These are phyloP conservation scores for Pilophorus perplexus DNA, from an alignment of 2,888 invertebrate genomes.

Conservation along the genomic window DNA sequence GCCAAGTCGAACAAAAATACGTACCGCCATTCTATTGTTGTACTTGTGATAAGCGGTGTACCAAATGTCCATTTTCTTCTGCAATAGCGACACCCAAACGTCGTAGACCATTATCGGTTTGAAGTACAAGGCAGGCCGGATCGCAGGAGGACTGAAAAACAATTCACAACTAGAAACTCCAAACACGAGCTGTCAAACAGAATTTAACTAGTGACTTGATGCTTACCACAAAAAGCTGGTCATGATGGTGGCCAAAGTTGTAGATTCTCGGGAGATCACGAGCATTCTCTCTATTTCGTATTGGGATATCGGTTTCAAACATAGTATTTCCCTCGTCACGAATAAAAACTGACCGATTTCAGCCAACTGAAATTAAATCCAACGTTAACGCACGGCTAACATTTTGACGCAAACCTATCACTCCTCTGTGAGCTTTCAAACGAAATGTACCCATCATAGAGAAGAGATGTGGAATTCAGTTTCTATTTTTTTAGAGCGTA, in stretches of 20 bases:
- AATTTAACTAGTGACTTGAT: no score
- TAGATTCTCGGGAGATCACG: conserved; percentile 57
- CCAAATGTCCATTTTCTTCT: conserved; percentile 56
- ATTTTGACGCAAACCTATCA: no score
- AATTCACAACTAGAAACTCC: no score
- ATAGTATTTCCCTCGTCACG: conserved; percentile 55
- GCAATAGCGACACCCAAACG: conserved; percentile 58
- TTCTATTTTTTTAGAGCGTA: no score
- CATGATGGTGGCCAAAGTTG: conserved; percentile 58
- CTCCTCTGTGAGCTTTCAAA: no score
- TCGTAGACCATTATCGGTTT: conserved; percentile 59
- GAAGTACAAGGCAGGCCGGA: conserved; percentile 53
- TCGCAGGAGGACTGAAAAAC: conserved; percentile 52
- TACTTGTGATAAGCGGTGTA: conserved; percentile 56
- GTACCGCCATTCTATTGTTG: conserved; percentile 52
- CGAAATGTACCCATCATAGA: no score
- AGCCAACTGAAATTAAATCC: conserved; percentile 55
- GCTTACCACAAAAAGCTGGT: conserved; percentile 57
- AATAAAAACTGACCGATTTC: conserved; percentile 59
- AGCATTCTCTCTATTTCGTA: conserved; percentile 61
- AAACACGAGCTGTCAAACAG: neutral
- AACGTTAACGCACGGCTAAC: no score
- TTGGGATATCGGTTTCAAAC: conserved; percentile 57
- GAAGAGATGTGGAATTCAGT: no score
- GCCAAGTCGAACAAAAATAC: no score